Percentiles rank a stretch among this genome's conserved stretches.
phyloP scores from a whole-genome alignment of 1,140 invertebrate genomes.

The Acyrthosiphon pisum region DNA sequence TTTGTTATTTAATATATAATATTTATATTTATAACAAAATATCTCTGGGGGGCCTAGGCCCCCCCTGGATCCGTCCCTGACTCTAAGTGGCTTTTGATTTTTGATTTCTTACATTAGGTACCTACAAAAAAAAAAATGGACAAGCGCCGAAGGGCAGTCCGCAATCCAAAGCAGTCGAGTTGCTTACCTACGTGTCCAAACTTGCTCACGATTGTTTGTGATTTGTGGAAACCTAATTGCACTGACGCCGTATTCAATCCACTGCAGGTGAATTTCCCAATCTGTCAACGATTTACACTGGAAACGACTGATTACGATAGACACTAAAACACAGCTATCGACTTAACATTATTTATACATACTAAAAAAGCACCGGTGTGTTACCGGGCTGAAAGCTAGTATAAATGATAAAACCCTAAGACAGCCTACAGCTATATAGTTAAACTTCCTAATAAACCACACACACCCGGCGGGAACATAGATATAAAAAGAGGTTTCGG shows the following conservation, averaged over 20 bases:
- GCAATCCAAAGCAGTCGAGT: not conserved
- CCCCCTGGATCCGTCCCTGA: too few relatives aligned
- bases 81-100: not conserved
- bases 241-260: not conserved
- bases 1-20: too few relatives aligned
- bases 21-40: too few relatives aligned
- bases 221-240: not conserved
- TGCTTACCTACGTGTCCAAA: not conserved
- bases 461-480: not conserved
- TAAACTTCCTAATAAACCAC: not conserved
- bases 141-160: too few relatives aligned
- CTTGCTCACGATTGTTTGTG: not conserved
- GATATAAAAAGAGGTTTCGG: not conserved
- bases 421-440: not conserved
- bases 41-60: too few relatives aligned
- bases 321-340: not conserved
- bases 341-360: not conserved
- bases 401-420: not conserved
- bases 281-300: not conserved
- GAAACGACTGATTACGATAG: too few relatives aligned
- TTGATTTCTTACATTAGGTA: not conserved
- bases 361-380: not conserved
- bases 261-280: not conserved
- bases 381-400: not conserved
- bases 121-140: not conserved